Evolutionary conservation across 2,113 vertebrate species (phyloP), one percentile per base, ranked within the genome.

Genomic region (Prinia subflava): DNA sequence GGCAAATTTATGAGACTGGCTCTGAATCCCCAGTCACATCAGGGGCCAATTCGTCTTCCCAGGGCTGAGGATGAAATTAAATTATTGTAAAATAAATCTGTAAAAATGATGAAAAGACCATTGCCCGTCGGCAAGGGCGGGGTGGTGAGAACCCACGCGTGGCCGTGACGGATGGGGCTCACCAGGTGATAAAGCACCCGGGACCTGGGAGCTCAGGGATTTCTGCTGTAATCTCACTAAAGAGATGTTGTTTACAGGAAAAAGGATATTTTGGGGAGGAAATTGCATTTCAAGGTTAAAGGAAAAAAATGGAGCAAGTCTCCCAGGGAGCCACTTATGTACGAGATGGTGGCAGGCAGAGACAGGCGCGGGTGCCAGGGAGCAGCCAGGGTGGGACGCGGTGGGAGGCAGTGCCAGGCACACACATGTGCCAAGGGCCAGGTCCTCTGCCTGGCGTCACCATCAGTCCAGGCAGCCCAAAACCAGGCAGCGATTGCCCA

Each of bases 1-100:
- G 9, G 94, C 89, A 93, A 95, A 98, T 97, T 97, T 97, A 97
- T 93, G 96, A 97, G 81, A 74, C 95, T 73, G 57, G 80, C 83
- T 84, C 90, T 42, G 47, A 95, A 93, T 96, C 84, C 94, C 94
- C 90, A 89, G n/a, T 93, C 97, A 94, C 94, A 93, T 95, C 49
- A 47, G 82, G 30, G 89, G 89, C 93, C 88, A 64, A 97, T 97
- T 95, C 53, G 91, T 97, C 97, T 97, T 98, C 86, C 89, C 67
- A 76, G 95, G 95, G 95, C 94, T 95, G 87, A 94, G 90, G 96
- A 94, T 92, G 95, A 97, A 97, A 97, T 97, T 97, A 98, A 98
- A 98, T 98, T 95, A 97, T 97, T 50, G 91, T 95, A 97, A 97
- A 97, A 97, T 98, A 97, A 97, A 98, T 98, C 97, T 94, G 95